Evolutionary conservation across 2,797 vertebrate genomes (phyloP).

Genomic region (Echiichthys vipera): DNA sequence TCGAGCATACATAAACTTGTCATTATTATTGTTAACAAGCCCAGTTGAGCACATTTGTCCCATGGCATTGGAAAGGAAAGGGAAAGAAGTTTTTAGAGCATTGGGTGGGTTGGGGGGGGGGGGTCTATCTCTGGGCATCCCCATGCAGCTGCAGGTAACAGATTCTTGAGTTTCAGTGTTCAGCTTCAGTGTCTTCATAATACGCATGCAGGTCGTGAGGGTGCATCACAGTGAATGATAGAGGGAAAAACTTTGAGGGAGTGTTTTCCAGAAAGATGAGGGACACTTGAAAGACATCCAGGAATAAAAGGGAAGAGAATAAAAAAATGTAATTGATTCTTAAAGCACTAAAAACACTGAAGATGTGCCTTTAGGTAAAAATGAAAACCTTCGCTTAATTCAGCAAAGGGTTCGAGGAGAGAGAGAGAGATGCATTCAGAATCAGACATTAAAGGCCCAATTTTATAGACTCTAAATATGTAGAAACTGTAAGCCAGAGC

Average conservation of each 20-base stretch:
- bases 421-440: constrained; percentile 73
- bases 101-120: constrained; percentile 29
- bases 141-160: constrained; percentile 60
- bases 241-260: constrained; percentile 29
- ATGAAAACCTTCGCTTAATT: constrained; percentile 71
- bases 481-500: constrained; percentile 75
- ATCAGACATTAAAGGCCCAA: constrained; percentile 78
- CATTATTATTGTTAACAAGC: constrained; percentile 49
- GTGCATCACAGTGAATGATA: constrained; percentile 10
- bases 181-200: constrained; percentile 22
- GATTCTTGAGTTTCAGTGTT: constrained; percentile 43
- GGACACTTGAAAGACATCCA: constrained; percentile 53
- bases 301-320: constrained; percentile 13
- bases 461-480: constrained; percentile 81
- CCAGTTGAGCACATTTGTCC: constrained; percentile 40
- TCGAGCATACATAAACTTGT: constrained; percentile 38
- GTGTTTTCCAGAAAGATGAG: constrained; percentile 25
- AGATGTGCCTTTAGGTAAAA: constrained; percentile 68
- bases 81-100: constrained; percentile 47
- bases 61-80: constrained; percentile 39
- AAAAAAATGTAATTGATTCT: constrained; percentile 75
- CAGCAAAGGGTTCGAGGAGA: constrained; percentile 61
- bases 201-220: constrained; percentile 18
- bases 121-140: constrained; percentile 67
- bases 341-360: constrained; percentile 63